Percentiles rank a stretch among this genome's conserved stretches.
Evolutionary conservation across 2,113 vertebrate species (phyloP).

Genomic region (Illadopsis cleaveri): DNA sequence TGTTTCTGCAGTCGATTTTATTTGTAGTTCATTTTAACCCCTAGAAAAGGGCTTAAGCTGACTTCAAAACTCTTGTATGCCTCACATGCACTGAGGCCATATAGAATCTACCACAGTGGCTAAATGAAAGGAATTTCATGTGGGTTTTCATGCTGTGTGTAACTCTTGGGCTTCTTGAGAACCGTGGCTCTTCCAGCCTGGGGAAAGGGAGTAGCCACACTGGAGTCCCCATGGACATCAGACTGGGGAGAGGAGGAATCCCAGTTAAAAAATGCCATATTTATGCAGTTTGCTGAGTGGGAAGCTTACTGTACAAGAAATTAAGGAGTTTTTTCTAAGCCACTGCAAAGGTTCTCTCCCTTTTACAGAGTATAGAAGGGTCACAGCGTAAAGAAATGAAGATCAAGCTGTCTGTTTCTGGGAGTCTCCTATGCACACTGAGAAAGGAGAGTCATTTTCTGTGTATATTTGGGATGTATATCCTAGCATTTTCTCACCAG

Average conservation of each 20-base stretch:
- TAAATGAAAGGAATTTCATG: neutral
- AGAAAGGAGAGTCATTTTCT: neutral
- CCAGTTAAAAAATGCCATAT: neutral
- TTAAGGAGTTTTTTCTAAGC: neutral
- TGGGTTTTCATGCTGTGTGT: neutral
- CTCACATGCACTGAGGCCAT: neutral
- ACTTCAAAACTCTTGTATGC: neutral
- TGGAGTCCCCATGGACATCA: neutral
- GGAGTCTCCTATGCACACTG: accelerated
- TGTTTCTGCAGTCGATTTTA: accelerated
- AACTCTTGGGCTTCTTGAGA: neutral
- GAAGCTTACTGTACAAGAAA: neutral
- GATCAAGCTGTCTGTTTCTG: neutral
- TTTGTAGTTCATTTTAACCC: neutral
- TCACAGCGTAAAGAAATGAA: neutral
- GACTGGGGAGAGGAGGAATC: neutral
- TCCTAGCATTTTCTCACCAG: neutral
- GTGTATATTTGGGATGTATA: neutral
- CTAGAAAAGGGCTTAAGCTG: neutral
- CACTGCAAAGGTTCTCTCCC: neutral
- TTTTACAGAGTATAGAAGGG: neutral
- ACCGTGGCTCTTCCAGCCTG: neutral
- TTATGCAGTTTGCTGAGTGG: neutral
- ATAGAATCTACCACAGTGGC: neutral
- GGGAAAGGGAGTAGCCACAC: neutral